Percentiles rank a stretch among this genome's conserved stretches.
These are phyloP conservation scores for Typhlichthys subterraneus DNA, from an alignment of 2,797 vertebrate species.

Conservation along the genomic window DNA sequence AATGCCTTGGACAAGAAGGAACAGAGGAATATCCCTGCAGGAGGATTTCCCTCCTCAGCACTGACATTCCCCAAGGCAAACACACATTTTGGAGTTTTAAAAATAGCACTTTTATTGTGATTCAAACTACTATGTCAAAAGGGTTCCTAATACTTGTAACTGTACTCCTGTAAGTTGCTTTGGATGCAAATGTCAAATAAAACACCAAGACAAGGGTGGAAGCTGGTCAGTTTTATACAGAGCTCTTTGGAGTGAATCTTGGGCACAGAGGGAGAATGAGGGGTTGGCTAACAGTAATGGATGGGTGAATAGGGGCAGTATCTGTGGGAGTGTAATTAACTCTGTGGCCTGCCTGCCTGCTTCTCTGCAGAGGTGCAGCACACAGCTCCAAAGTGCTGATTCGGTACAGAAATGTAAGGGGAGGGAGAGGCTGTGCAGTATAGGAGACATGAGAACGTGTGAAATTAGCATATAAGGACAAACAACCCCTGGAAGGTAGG, in stretches of 20 bases:
- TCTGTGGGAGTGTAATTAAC: slow-evolving; percentile 72
- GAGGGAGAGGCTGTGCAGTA: slow-evolving; percentile 37
- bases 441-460: not conserved
- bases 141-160: too few relatives aligned
- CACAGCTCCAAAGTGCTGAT: slow-evolving; percentile 73
- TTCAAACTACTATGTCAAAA: too few relatives aligned
- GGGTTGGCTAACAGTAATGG: slow-evolving; percentile 24
- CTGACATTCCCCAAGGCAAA: too few relatives aligned
- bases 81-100: too few relatives aligned
- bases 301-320: slow-evolving; percentile 19
- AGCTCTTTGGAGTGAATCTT: slow-evolving; percentile 9
- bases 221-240: slow-evolving; percentile 22
- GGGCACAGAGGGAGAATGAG: slow-evolving; percentile 12
- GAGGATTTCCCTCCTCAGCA: too few relatives aligned
- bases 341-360: slow-evolving; percentile 61
- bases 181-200: too few relatives aligned
- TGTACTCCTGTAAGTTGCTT: too few relatives aligned
- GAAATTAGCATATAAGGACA: too few relatives aligned
- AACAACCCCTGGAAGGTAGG: too few relatives aligned
- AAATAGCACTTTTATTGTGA: too few relatives aligned
- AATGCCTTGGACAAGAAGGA: too few relatives aligned
- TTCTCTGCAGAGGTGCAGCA: slow-evolving; percentile 75
- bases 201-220: not conserved
- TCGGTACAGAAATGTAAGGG: slow-evolving; percentile 66
- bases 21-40: too few relatives aligned